Conservation (phyloP, 2,113 vertebrate species). For the Apaloderma vittatum region DNA sequence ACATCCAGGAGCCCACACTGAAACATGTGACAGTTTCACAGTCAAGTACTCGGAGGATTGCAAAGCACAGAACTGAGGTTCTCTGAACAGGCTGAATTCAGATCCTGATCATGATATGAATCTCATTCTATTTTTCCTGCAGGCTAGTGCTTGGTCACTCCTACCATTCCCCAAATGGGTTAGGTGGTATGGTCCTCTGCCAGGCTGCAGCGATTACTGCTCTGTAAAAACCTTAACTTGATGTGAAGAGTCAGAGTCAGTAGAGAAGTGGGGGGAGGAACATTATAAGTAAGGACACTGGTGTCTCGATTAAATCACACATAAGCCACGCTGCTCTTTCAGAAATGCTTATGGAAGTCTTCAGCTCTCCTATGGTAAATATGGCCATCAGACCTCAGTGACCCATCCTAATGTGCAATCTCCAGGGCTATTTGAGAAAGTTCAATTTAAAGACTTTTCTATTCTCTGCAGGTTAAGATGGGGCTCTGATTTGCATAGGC, state of each 20-base stretch:
- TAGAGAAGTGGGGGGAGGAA: background rate
- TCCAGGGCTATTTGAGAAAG: background rate
- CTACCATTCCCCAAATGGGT: background rate
- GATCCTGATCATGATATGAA: background rate
- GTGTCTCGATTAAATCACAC: background rate
- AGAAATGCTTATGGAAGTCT: background rate
- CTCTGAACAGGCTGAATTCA: background rate
- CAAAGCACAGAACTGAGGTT: background rate
- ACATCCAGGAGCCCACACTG: background rate
- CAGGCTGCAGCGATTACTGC: background rate
- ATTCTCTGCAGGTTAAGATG: background rate
- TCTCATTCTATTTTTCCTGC: background rate
- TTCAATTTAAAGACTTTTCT: background rate
- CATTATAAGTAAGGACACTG: background rate
- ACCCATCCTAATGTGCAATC: background rate
- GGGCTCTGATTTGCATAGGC: background rate
- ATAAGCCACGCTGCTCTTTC: background rate
- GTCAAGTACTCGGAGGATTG: background rate
- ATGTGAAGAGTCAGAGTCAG: background rate
- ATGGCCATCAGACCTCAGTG: background rate
- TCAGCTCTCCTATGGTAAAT: background rate
- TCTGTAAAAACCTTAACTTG: background rate
- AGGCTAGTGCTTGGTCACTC: background rate
- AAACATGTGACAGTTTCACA: background rate
- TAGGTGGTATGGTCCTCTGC: background rate